Conservation (phyloP, 30 jellyfish, hydroid and myxozoan species). For the Catostylus mosaicus region DNA sequence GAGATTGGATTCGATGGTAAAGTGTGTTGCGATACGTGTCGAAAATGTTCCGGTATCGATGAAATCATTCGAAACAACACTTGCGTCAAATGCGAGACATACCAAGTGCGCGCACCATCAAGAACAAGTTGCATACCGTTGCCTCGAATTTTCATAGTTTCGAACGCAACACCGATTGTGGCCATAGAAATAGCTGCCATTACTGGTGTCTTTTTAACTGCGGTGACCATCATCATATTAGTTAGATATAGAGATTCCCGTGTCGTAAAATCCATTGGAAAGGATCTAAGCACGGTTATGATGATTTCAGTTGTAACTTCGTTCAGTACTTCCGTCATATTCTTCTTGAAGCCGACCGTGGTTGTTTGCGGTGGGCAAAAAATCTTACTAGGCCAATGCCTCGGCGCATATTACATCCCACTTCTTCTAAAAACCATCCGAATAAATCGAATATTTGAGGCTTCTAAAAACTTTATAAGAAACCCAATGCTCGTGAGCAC, state of each 20-base stretch:
- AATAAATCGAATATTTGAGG: conserved; percentile 52
- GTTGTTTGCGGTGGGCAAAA: conserved; percentile 55
- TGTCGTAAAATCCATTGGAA: conserved; percentile 53
- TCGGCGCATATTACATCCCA: conserved; percentile 49
- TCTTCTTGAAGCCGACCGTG: conserved; percentile 30
- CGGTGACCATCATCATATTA: conserved; percentile 8
- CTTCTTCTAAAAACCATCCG: conserved; percentile 62
- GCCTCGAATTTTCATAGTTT: conserved; percentile 9
- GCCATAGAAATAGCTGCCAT: background rate
- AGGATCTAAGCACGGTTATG: conserved; percentile 48
- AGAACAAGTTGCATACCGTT: conserved; percentile 14
- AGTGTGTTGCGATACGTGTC: conserved; percentile 74
- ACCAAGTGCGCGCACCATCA: background rate
- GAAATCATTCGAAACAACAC: conserved; percentile 34
- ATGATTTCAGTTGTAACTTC: conserved; percentile 19
- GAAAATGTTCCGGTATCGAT: conserved; percentile 36
- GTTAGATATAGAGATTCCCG: conserved; percentile 19
- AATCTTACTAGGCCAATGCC: conserved; percentile 50
- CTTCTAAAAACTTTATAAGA: conserved; percentile 25
- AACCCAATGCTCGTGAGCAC: conserved; percentile 62
- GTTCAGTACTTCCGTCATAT: conserved; percentile 30
- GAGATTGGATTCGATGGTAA: background rate
- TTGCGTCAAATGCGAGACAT: conserved; percentile 47
- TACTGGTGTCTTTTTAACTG: conserved; percentile 6
- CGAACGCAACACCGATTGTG: background rate